Evolutionary conservation across 1,140 invertebrate genomes (phyloP), one percentile per base, ranked within the genome.

Genomic region (Phocides pigmalion): DNA sequence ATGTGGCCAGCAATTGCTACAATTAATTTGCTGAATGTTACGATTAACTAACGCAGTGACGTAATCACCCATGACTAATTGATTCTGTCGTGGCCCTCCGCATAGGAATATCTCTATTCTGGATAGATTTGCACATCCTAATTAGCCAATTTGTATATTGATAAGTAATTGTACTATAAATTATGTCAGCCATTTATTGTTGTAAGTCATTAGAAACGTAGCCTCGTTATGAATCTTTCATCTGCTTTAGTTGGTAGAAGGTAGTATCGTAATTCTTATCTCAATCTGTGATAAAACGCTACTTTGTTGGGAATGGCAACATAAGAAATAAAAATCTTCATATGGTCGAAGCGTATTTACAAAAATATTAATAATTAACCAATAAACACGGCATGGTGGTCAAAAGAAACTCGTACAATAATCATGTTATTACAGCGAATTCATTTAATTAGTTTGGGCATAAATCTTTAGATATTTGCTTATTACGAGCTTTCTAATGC

Each of bases 401-500:
- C 54, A 59, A 49, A 59, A 59, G 39, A 44, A 58, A 58, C 53
- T 28, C 16, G 41, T 54, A 64, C 50, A 64, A 63, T 64, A 64
- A 64, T 58, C 53, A 44, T 58, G 67, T 63, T 64, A 70, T 77
- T 72, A 70, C 50, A 25, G 54, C 50, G 64, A 69, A 70, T 77
- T 70, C 58, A 35, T 64, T 76, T 79, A 81, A 82, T 84, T 81
- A 82, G 78, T 78, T 77, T 42, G 54, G 70, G 69, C 78, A 82
- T 75, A 77, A 82, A 81, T 79, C 80, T 78, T 54, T 62, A 77
- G 70, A 82, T 81, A 79, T 84, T 81, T 82, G 61, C 64, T 76
- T 79, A 76, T 86, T 84, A 86, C 76, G 66, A n/a, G 61, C 59
- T 81, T 68, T 76, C 66, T 84, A 84, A 86, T 86, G 54, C 71